These are phyloP conservation scores for Ascaphus truei DNA, from an alignment of 2,113 vertebrate genomes.

Conservation along the genomic window DNA sequence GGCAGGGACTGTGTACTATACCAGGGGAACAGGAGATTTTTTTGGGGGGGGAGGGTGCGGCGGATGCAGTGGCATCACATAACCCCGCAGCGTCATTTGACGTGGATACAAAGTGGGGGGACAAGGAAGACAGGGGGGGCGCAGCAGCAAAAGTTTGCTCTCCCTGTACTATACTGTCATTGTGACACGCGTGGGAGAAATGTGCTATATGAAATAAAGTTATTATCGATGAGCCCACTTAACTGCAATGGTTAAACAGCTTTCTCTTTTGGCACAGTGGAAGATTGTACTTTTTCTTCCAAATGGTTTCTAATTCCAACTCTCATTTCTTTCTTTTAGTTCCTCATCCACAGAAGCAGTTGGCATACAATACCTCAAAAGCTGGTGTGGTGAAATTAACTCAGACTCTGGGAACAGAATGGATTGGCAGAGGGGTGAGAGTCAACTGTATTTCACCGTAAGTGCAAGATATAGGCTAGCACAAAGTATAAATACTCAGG, in stretches of 20 bases:
- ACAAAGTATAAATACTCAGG: too few species aligned
- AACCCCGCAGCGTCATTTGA: too few species aligned
- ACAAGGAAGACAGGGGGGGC: too few species aligned
- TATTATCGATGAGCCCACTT: not conserved
- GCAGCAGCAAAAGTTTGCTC: too few species aligned
- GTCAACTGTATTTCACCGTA: conserved; percentile 76
- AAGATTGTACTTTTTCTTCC: not conserved
- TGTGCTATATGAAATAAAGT: too few species aligned
- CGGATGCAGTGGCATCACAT: too few species aligned
- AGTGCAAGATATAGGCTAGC: conserved; percentile 57
- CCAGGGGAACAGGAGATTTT: too few species aligned
- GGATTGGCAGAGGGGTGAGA: conserved; percentile 68
- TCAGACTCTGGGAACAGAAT: conserved; percentile 70
- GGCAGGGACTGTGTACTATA: too few species aligned
- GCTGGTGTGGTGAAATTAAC: conserved; percentile 72
- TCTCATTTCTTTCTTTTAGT: conserved; percentile 43
- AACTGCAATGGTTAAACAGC: not conserved
- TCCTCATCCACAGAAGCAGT: conserved; percentile 75
- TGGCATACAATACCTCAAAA: conserved; percentile 71
- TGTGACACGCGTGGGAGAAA: too few species aligned
- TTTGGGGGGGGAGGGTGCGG: too few species aligned
- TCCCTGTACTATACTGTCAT: too few species aligned
- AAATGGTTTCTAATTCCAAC: not conserved
- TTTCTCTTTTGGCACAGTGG: not conserved
- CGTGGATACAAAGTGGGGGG: too few species aligned